phyloP scores from a whole-genome alignment of 2,113 vertebrate species.

The Fukomys damarensis region DNA sequence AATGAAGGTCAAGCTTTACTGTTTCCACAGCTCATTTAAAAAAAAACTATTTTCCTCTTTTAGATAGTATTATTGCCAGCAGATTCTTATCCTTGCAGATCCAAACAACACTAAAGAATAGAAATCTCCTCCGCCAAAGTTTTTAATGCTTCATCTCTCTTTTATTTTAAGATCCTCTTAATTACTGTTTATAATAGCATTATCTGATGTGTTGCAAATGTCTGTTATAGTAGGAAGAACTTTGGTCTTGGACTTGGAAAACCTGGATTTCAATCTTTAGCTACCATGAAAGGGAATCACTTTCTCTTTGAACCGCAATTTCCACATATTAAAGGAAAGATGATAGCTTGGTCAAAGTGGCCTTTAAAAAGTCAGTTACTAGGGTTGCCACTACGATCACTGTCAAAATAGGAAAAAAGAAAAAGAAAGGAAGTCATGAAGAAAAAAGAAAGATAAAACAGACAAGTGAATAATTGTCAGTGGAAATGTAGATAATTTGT shows the following conservation, averaged over 20 bases:
- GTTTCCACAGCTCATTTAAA: slow-evolving; percentile 78
- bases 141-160: slow-evolving; percentile 25
- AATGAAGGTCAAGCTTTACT: slow-evolving; percentile 85
- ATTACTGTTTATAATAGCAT: slow-evolving; percentile 48
- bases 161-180: slow-evolving; percentile 58
- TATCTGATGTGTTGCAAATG: slow-evolving; percentile 3
- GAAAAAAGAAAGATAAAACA: not conserved
- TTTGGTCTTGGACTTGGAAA: slow-evolving; percentile 49
- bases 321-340: slow-evolving; percentile 43
- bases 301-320: slow-evolving; percentile 21
- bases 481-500: not conserved
- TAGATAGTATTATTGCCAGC: slow-evolving; percentile 78
- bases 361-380: not conserved
- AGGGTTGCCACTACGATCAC: not conserved
- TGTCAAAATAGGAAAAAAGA: not conserved
- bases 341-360: not conserved
- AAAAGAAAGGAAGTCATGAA: not conserved
- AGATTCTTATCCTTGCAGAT: slow-evolving; percentile 63
- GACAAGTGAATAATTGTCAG: not conserved
- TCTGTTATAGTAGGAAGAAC: not conserved
- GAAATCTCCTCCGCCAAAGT: not conserved
- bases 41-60: slow-evolving; percentile 35
- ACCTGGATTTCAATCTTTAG: not conserved
- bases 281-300: not conserved
- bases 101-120: slow-evolving; percentile 61